Conservation (phyloP, 2,888 invertebrate genomes). For the Aspidiotus rigidus region DNA sequence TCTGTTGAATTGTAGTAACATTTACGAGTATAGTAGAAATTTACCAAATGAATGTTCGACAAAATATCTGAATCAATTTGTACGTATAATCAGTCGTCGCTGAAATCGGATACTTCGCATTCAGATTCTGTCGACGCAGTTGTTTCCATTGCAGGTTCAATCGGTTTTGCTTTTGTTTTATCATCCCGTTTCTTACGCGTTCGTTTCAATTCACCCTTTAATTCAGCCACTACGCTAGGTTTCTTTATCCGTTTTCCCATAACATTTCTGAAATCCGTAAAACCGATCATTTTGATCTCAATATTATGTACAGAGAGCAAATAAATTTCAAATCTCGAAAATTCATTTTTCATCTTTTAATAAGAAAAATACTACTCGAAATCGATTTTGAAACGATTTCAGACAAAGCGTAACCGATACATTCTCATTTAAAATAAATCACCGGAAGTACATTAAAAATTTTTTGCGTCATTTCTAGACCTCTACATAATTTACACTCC, state of each 20-base stretch:
- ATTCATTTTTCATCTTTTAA: background rate
- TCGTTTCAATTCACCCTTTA: conserved; percentile 7
- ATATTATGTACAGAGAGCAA: background rate
- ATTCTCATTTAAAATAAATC: too few species aligned
- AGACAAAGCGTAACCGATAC: background rate
- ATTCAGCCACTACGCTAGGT: conserved; percentile 22
- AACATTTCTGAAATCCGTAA: background rate
- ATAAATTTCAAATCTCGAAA: background rate
- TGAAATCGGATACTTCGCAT: conserved; percentile 19
- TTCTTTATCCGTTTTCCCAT: conserved; percentile 23
- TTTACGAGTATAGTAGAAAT: too few species aligned
- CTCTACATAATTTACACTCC: too few species aligned
- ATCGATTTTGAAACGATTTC: background rate
- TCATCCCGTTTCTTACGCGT: background rate
- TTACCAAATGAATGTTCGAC: too few species aligned
- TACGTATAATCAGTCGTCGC: conserved; percentile 8
- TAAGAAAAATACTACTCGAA: background rate
- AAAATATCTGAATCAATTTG: background rate
- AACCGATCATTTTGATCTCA: background rate
- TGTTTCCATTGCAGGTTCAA: too few species aligned
- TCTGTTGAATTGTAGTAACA: too few species aligned
- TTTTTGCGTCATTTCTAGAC: too few species aligned
- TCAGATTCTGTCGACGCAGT: conserved; percentile 11
- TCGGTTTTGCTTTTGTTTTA: background rate
- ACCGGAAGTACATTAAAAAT: too few species aligned